phyloP scores from a whole-genome alignment of 2,888 invertebrate genomes.

The Volucella bombylans region DNA sequence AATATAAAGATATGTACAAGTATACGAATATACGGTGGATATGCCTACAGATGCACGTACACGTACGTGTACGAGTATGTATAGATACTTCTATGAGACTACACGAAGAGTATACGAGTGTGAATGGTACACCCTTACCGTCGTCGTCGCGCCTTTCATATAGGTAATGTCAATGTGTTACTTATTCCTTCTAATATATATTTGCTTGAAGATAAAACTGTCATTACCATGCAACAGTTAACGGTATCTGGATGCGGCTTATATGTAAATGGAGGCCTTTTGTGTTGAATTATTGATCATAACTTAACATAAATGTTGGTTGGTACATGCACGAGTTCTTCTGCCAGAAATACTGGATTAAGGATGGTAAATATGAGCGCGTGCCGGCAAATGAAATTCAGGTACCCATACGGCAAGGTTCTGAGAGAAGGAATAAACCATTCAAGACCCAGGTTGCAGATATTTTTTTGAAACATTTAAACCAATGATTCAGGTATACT shows the following conservation, averaged over 20 bases:
- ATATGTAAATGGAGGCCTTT: slow-evolving; percentile 1
- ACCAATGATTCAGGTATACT: no score
- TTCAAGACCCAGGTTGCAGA: no score
- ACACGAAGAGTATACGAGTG: slow-evolving; percentile 30
- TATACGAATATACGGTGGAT: neutral
- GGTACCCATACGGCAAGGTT: no score
- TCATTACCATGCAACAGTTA: slow-evolving; percentile 43
- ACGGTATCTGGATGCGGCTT: slow-evolving; percentile 37
- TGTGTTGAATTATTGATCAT: slow-evolving; percentile 48
- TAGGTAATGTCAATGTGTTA: slow-evolving; percentile 20
- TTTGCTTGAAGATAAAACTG: slow-evolving; percentile 34
- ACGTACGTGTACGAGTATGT: slow-evolving; percentile 11
- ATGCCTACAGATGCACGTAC: neutral
- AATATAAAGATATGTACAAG: neutral
- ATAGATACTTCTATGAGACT: slow-evolving; percentile 22
- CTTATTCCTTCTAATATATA: slow-evolving; percentile 12
- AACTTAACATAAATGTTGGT: slow-evolving; percentile 9
- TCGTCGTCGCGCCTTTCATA: neutral
- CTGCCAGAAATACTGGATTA: no score
- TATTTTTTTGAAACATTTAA: no score
- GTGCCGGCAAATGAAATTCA: no score
- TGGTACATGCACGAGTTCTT: no score
- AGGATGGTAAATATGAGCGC: no score
- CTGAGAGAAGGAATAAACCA: no score
- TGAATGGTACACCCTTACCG: slow-evolving; percentile 8